Evolutionary conservation across 2,888 invertebrate genomes (phyloP).

Genomic region (Phyllotreta striolata): DNA sequence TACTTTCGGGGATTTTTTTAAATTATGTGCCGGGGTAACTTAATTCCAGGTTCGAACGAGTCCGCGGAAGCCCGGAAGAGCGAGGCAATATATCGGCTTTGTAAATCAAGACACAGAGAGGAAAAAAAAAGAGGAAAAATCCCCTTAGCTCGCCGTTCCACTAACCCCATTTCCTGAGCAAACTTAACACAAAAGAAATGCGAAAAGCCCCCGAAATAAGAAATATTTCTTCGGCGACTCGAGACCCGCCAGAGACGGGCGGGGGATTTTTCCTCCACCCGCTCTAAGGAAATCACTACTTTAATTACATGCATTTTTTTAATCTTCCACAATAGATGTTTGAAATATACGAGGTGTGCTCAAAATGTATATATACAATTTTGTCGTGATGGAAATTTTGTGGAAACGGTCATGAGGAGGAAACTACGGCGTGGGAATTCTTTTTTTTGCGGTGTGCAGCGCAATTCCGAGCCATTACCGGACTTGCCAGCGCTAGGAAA

Average conservation of each 20-base stretch:
- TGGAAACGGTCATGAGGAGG: conserved; percentile 28
- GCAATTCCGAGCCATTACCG: conserved; percentile 45
- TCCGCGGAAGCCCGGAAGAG: conserved; percentile 9
- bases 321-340: too few species aligned
- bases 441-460: conserved; percentile 34
- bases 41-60: conserved; percentile 15
- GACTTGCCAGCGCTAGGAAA: conserved; percentile 45
- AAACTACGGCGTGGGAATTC: conserved; percentile 46
- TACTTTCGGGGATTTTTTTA: neutral
- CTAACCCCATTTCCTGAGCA: conserved; percentile 27
- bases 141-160: conserved; percentile 15
- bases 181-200: conserved; percentile 22
- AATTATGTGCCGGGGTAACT: conserved; percentile 12
- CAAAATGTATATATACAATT: too few species aligned
- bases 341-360: neutral
- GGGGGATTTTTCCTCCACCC: too few species aligned
- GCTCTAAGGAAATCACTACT: too few species aligned
- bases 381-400: too few species aligned
- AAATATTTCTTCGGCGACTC: conserved; percentile 23
- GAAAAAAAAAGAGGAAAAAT: conserved; percentile 12
- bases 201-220: conserved; percentile 25
- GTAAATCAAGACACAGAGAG: conserved; percentile 20
- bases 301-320: too few species aligned
- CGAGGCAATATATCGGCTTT: conserved; percentile 21
- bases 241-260: conserved; percentile 1